Percentiles rank a stretch among this genome's conserved stretches.
Conservation (phyloP, 1,140 invertebrate species). For the Aphaenogaster rudis region DNA sequence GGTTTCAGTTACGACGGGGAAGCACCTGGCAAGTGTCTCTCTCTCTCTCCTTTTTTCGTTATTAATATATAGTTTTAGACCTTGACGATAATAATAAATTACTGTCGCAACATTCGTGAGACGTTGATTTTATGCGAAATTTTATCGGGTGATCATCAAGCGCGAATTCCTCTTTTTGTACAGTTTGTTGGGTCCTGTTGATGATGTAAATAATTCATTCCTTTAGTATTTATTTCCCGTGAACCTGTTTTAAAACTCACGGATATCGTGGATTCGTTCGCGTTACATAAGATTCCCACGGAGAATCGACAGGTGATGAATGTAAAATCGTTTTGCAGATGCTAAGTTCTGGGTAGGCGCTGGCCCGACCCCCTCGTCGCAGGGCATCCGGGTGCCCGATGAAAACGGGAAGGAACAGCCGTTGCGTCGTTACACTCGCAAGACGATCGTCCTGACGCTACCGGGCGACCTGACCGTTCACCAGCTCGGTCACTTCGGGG, state of each 20-base stretch:
- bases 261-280: neutral
- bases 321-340: constrained; percentile 87
- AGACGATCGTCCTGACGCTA: constrained; percentile 95
- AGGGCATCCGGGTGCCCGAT: constrained; percentile 94
- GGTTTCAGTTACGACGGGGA: constrained; percentile 96
- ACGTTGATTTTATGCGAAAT: neutral
- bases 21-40: constrained; percentile 91
- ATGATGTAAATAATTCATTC: neutral
- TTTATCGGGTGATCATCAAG: neutral
- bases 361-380: constrained; percentile 92
- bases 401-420: constrained; percentile 95
- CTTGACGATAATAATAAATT: constrained; percentile 8
- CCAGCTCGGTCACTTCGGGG: constrained; percentile 92
- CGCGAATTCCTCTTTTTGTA: neutral
- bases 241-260: neutral
- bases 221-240: neutral
- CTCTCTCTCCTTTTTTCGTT: neutral
- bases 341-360: constrained; percentile 96
- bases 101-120: neutral
- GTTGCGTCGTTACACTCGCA: constrained; percentile 92
- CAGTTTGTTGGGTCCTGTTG: neutral
- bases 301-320: neutral
- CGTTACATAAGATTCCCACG: neutral
- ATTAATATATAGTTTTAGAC: neutral
- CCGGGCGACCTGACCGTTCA: constrained; percentile 90